These are phyloP conservation scores for Zaprionus tsacasi DNA, from an alignment of 1,140 invertebrate species.

Conservation along the genomic window DNA sequence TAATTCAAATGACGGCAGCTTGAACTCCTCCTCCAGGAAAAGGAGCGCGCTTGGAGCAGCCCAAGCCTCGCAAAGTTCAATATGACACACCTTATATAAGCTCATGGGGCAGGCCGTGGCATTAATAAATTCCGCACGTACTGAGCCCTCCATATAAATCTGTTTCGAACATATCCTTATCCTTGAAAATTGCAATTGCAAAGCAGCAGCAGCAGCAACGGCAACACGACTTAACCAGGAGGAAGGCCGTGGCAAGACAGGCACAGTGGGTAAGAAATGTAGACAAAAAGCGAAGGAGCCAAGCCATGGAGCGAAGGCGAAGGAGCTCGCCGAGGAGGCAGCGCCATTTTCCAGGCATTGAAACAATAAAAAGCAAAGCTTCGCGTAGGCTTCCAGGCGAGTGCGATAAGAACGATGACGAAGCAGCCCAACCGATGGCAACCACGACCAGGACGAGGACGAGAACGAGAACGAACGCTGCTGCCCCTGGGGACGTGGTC, in stretches of 20 bases:
- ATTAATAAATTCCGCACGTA: conserved; percentile 81
- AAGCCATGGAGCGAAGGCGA: conserved; percentile 24
- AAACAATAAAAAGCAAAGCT: conserved; percentile 62
- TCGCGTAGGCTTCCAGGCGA: conserved; percentile 63
- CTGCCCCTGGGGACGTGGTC: conserved; percentile 57
- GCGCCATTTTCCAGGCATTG: conserved; percentile 59
- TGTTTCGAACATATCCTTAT: conserved; percentile 77
- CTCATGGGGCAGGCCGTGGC: conserved; percentile 32
- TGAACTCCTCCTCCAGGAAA: conserved; percentile 4
- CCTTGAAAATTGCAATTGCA: conserved; percentile 83
- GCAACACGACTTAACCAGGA: conserved; percentile 16
- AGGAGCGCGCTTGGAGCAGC: too few species aligned
- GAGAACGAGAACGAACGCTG: conserved; percentile 27
- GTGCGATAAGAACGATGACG: conserved; percentile 6
- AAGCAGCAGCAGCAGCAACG: conserved; percentile 54
- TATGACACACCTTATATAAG: conserved; percentile 67
- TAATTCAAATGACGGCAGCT: conserved; percentile 49
- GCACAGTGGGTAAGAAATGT: background rate
- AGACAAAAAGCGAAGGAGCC: too few species aligned
- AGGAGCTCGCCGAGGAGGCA: conserved; percentile 12
- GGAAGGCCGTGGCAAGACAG: conserved; percentile 26
- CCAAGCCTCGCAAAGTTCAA: conserved; percentile 52
- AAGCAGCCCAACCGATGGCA: conserved; percentile 6
- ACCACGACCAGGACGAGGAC: conserved; percentile 11
- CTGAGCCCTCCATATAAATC: conserved; percentile 79